Conservation (phyloP, 2,797 vertebrate genomes). For the Chanos chanos region DNA sequence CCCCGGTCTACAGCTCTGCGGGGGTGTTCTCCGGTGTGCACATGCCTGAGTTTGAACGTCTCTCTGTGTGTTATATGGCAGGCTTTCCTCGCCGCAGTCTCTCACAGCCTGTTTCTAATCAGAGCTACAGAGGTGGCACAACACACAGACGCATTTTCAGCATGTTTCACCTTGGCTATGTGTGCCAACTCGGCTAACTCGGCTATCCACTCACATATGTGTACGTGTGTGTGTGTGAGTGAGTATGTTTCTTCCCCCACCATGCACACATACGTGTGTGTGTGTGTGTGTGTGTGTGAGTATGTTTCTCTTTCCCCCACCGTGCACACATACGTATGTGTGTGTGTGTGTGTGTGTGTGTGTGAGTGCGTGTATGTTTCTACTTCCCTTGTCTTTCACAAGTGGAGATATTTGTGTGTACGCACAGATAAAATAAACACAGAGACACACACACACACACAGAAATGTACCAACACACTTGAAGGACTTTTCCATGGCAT, state of each 20-base stretch:
- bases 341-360: not conserved
- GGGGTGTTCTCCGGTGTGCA: slow-evolving; percentile 1
- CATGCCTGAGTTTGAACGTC: slow-evolving; percentile 31
- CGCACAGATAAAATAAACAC: no score
- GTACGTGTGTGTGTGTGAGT: not conserved
- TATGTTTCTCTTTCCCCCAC: no score
- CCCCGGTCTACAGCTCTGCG: not conserved
- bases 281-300: not conserved
- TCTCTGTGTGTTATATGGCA: slow-evolving; percentile 33
- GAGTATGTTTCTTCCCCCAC: not conserved
- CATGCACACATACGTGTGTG: not conserved
- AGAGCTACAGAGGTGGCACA: slow-evolving; percentile 20
- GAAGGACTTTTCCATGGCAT: no score
- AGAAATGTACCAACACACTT: no score
- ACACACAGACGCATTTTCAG: slow-evolving; percentile 2
- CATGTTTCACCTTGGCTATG: no score
- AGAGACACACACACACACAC: no score
- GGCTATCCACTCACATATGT: not conserved
- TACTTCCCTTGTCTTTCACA: no score
- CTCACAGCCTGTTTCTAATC: slow-evolving; percentile 12
- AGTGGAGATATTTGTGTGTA: no score
- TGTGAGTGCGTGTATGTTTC: not conserved
- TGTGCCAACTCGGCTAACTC: not conserved
- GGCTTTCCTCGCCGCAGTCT: not conserved
- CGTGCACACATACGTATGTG: no score